Evolutionary conservation across 2,113 vertebrate genomes (phyloP).

Genomic region (Thinocorus orbignyianus): DNA sequence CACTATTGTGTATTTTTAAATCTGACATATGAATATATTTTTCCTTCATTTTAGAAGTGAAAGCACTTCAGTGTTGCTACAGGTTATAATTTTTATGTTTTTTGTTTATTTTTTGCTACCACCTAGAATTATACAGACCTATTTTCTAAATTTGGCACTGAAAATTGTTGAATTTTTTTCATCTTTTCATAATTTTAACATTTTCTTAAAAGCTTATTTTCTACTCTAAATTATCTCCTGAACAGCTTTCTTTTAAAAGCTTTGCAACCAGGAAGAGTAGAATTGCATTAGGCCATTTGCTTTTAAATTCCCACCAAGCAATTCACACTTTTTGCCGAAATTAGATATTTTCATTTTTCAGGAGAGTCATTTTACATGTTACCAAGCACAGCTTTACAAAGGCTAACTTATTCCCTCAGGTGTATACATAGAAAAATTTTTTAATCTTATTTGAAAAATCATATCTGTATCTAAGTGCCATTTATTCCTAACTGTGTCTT

Average conservation of each 20-base stretch:
- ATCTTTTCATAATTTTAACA: conserved; percentile 3
- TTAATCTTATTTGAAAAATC: neutral
- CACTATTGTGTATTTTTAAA: neutral
- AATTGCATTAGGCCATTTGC: neutral
- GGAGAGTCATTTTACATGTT: neutral
- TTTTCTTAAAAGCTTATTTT: conserved; percentile 11
- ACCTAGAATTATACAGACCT: neutral
- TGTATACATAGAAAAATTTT: neutral
- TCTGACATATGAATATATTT: conserved; percentile 40
- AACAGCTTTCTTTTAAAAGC: conserved; percentile 16
- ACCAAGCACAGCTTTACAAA: neutral
- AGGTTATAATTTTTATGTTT: neutral
- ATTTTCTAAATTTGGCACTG: conserved; percentile 52
- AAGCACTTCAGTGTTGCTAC: neutral
- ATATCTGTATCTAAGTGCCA: neutral
- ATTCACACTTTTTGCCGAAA: neutral
- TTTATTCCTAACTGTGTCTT: neutral
- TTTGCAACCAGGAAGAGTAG: conserved; percentile 7
- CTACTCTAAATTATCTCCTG: neutral
- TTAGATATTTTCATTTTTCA: neutral
- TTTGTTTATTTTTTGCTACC: neutral
- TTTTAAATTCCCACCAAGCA: conserved; percentile 25
- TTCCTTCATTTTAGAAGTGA: conserved; percentile 20
- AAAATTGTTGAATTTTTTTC: conserved; percentile 34
- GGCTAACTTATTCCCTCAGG: neutral